Conservation (phyloP, 1,140 invertebrate species). For the Drosophila nasuta region DNA sequence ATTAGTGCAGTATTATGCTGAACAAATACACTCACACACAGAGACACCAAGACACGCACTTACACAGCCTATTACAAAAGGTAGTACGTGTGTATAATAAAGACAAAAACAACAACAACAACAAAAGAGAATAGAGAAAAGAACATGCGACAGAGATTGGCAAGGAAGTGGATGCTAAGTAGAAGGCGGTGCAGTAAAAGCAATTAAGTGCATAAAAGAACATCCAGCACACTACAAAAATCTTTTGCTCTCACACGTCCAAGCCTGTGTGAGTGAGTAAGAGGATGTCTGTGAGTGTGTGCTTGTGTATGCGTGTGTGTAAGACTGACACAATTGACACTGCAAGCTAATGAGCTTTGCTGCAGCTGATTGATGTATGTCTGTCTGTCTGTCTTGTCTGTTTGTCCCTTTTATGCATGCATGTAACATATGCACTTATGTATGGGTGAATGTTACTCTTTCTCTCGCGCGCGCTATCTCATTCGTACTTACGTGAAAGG, state of each 20-base stretch:
- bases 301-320: conserved; percentile 9
- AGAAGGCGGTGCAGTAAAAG: conserved; percentile 34
- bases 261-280: conserved; percentile 1
- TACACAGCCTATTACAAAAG: neutral
- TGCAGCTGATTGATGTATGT: conserved; percentile 69
- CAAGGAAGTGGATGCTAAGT: conserved; percentile 22
- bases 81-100: neutral
- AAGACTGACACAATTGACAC: conserved; percentile 68
- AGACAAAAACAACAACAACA: neutral
- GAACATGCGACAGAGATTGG: conserved; percentile 30
- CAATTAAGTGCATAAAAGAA: conserved; percentile 49
- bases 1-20: neutral
- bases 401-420: conserved; percentile 4
- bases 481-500: conserved; percentile 66
- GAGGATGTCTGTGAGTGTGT: conserved; percentile 10
- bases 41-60: conserved; percentile 18
- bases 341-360: conserved; percentile 70
- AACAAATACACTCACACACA: neutral
- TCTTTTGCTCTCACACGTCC: conserved; percentile 5
- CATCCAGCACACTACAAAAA: conserved; percentile 17
- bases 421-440: neutral
- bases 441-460: neutral
- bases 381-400: conserved; percentile 7
- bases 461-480: neutral
- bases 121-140: neutral